Percentiles rank a stretch among this genome's conserved stretches.
phyloP scores from a whole-genome alignment of 2,888 invertebrate genomes.

The Phengaris alcon region DNA sequence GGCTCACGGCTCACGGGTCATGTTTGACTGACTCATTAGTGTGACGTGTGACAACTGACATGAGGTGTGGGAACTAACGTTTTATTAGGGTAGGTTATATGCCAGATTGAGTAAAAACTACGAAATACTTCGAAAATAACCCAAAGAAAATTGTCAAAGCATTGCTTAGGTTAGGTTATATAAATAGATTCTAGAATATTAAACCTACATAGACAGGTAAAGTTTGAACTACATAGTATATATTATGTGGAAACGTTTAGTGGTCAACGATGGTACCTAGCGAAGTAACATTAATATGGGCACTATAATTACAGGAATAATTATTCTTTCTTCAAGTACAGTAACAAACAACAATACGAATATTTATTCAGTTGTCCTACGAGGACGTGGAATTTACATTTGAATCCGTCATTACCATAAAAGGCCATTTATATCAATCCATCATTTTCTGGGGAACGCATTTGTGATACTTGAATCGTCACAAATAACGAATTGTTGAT shows the following conservation, averaged over 20 bases:
- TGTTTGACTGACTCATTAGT: constrained; percentile 18
- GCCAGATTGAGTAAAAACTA: neutral
- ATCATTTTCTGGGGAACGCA: constrained; percentile 59
- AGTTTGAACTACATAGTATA: neutral
- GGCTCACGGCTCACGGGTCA: neutral
- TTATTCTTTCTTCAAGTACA: constrained; percentile 25
- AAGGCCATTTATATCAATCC: constrained; percentile 68
- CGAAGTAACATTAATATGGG: neutral
- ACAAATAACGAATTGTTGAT: constrained; percentile 57
- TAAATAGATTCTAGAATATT: too few relatives aligned
- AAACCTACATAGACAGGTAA: too few relatives aligned
- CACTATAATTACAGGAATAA: constrained; percentile 9
- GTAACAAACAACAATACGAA: constrained; percentile 31
- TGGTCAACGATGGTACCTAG: neutral
- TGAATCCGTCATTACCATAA: constrained; percentile 71
- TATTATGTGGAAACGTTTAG: neutral
- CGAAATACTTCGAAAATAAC: neutral
- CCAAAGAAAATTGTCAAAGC: too few relatives aligned
- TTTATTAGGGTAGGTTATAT: neutral
- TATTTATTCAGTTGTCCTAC: constrained; percentile 59
- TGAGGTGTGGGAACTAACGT: neutral
- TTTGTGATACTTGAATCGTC: constrained; percentile 74
- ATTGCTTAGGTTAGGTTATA: too few relatives aligned
- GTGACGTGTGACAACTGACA: neutral
- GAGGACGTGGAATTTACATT: constrained; percentile 70